Conservation (phyloP, 2,888 invertebrate genomes). For the Trissoscelio sp. region DNA sequence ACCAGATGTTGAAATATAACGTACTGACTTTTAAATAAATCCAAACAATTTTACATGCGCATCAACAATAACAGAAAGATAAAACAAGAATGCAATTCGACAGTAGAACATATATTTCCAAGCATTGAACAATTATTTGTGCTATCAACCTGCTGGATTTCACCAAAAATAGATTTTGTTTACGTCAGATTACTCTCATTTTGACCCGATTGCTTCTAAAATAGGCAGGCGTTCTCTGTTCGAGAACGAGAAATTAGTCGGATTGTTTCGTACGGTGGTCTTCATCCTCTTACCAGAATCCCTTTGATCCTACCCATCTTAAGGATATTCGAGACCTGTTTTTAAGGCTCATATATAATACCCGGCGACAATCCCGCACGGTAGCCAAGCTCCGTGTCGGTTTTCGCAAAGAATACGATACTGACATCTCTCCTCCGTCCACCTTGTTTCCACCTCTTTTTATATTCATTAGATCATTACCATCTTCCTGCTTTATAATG, state of each 20-base stretch:
- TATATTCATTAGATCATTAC: constrained; percentile 67
- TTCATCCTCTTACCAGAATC: constrained; percentile 75
- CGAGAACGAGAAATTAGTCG: constrained; percentile 75
- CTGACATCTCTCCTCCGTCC: constrained; percentile 49
- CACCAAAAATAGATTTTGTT: constrained; percentile 17
- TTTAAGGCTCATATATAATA: constrained; percentile 67
- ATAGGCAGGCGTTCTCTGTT: not conserved
- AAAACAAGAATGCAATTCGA: no score
- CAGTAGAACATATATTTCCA: not conserved
- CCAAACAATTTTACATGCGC: no score
- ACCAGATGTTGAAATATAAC: no score
- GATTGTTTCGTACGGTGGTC: constrained; percentile 76
- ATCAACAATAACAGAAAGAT: no score
- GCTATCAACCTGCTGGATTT: not conserved
- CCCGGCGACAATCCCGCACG: constrained; percentile 62
- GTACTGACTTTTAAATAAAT: no score
- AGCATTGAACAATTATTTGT: constrained; percentile 9
- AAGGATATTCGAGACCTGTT: constrained; percentile 69
- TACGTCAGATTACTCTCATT: constrained; percentile 24
- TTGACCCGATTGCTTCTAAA: constrained; percentile 21
- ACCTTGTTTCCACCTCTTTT: constrained; percentile 51
- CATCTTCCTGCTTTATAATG: constrained; percentile 57
- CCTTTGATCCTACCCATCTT: constrained; percentile 65
- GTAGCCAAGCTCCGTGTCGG: constrained; percentile 66
- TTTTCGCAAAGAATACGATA: constrained; percentile 69